A percentile compares a stretch with the other conserved stretches of the same genome.
Evolutionary conservation across 2,797 vertebrate genomes (phyloP).

Genomic region (Propithecus perrieri): DNA sequence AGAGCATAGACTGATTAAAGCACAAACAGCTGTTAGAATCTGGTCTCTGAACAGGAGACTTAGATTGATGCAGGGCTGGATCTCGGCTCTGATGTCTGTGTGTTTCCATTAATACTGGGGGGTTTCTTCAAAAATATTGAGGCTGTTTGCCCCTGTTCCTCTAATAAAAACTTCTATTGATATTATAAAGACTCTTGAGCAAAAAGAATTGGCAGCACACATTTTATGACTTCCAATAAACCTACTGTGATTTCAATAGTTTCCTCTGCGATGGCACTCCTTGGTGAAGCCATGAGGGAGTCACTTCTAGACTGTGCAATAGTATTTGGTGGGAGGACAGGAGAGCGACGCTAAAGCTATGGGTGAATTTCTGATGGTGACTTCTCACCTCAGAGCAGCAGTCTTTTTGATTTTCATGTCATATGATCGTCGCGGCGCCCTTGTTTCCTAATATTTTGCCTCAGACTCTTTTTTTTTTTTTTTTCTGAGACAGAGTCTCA

Average conservation of each 20-base stretch:
- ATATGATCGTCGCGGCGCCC: rapidly evolving
- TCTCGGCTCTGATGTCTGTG: background rate
- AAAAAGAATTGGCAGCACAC: background rate
- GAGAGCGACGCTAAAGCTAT: background rate
- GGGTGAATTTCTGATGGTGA: background rate
- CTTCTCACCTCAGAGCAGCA: background rate
- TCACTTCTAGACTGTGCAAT: background rate
- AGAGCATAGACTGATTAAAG: background rate
- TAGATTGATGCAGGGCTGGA: background rate
- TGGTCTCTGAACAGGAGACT: background rate
- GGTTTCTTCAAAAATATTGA: background rate
- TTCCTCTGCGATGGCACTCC: background rate
- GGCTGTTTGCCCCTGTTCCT: background rate
- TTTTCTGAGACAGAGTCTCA: too few species aligned
- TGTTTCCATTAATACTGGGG: background rate
- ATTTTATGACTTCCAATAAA: background rate
- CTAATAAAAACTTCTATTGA: background rate
- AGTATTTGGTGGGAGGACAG: background rate
- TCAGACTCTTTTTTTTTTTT: background rate
- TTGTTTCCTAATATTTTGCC: background rate
- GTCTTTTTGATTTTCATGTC: background rate
- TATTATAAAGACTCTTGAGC: background rate
- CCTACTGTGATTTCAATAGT: background rate
- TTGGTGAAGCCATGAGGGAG: background rate
- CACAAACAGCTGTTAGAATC: background rate